A percentile compares a stretch with the other conserved stretches of the same genome.
Evolutionary conservation across 2,888 invertebrate genomes (phyloP).

Genomic region (Tachystola acroxantha): DNA sequence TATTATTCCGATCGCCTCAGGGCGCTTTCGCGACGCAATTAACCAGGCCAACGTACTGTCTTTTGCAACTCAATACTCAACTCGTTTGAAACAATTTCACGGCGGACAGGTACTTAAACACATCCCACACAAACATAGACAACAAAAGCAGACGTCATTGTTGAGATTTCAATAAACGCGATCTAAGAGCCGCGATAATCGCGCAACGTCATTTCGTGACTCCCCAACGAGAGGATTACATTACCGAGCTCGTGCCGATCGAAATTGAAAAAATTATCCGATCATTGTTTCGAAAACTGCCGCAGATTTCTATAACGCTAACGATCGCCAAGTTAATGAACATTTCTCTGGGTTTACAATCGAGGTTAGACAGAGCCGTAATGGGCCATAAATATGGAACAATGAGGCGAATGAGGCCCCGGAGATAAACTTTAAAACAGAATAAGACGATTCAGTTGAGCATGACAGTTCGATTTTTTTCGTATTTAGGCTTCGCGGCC

Average conservation of each 20-base stretch:
- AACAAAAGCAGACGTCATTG: conserved; percentile 17
- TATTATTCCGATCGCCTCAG: conserved; percentile 27
- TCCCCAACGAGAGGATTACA: conserved; percentile 35
- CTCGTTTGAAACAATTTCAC: conserved; percentile 17
- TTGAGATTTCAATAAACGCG: conserved; percentile 21
- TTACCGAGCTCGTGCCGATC: conserved; percentile 45
- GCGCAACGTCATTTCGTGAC: conserved; percentile 33
- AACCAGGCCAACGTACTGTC: conserved; percentile 16
- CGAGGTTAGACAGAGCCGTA: conserved; percentile 22
- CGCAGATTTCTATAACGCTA: conserved; percentile 39
- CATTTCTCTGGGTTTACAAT: conserved; percentile 31
- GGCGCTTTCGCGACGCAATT: conserved; percentile 31
- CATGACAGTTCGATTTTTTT: conserved; percentile 50
- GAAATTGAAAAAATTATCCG: conserved; percentile 46
- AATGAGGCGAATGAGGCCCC: too few relatives aligned
- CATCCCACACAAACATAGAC: too few relatives aligned
- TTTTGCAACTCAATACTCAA: conserved; percentile 19
- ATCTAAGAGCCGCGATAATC: conserved; percentile 19
- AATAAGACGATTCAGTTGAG: conserved; percentile 29
- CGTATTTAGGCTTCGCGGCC: conserved; percentile 63
- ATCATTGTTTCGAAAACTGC: conserved; percentile 47
- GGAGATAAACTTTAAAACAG: conserved; percentile 26
- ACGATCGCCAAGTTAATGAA: conserved; percentile 34
- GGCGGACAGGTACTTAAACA: conserved; percentile 5
- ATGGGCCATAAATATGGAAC: conserved; percentile 19